Conservation (phyloP, 37 sponge, comb jelly and placozoan species). For the Aplysina aerophoba region DNA sequence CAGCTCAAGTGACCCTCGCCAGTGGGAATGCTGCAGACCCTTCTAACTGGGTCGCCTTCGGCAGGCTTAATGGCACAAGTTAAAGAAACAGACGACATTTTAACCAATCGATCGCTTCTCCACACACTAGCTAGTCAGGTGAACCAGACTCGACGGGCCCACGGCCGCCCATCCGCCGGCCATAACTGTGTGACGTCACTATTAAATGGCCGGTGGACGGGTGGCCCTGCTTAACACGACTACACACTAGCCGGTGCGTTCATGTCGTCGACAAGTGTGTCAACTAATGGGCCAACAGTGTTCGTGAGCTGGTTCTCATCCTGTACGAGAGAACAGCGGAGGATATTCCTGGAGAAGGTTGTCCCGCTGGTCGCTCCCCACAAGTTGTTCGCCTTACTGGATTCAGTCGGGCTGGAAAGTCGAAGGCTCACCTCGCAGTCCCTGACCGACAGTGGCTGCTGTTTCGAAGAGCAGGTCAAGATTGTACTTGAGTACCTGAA, state of each 20-base stretch:
- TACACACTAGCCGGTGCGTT: too few species aligned
- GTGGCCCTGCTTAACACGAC: too few species aligned
- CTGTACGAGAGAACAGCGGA: conserved; percentile 26
- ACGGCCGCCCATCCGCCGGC: too few species aligned
- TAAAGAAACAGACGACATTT: neutral
- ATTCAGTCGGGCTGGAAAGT: neutral
- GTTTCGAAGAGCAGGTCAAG: conserved; percentile 39
- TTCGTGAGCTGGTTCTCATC: conserved; percentile 41
- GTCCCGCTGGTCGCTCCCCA: conserved; percentile 40
- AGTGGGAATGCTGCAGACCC: neutral
- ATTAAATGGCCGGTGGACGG: too few species aligned
- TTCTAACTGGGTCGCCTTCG: neutral
- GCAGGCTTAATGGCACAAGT: conserved; percentile 24
- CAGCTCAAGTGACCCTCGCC: conserved; percentile 31
- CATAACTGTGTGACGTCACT: too few species aligned
- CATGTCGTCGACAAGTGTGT: too few species aligned
- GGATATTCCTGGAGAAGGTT: conserved; percentile 39
- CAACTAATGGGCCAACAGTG: neutral
- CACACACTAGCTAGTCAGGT: too few species aligned
- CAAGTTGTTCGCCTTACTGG: conserved; percentile 41
- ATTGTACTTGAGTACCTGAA: conserved; percentile 4
- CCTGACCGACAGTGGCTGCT: neutral
- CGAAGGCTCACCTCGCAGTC: too few species aligned
- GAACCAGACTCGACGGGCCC: too few species aligned
- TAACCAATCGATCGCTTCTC: too few species aligned